phyloP scores from a whole-genome alignment of 2,797 vertebrate species.

The Psittacula echo region DNA sequence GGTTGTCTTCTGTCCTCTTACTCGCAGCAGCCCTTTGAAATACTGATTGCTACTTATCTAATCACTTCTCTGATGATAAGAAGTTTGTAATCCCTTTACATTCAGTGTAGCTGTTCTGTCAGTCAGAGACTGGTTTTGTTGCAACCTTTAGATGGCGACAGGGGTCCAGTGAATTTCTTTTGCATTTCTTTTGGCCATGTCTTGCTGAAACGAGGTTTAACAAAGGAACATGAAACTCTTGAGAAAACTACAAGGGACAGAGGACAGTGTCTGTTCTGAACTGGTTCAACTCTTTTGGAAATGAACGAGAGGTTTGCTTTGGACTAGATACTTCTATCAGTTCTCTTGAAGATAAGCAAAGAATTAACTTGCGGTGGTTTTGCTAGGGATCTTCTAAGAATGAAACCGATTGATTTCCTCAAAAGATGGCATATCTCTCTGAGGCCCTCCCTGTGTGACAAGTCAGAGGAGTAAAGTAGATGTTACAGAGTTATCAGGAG shows the following conservation, averaged over 20 bases:
- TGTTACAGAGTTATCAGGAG: constrained; percentile 37
- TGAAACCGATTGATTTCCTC: constrained; percentile 74
- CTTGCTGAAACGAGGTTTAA: background rate
- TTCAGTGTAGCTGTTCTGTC: background rate
- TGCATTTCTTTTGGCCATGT: background rate
- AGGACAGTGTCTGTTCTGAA: background rate
- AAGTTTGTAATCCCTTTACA: background rate
- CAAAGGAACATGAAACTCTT: background rate
- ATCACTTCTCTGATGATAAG: background rate
- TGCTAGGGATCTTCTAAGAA: constrained; percentile 76
- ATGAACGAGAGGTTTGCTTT: background rate
- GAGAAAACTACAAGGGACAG: background rate
- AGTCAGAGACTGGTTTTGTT: background rate
- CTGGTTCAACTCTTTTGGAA: background rate
- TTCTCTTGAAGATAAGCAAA: background rate
- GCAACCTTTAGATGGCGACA: background rate
- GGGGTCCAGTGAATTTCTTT: background rate
- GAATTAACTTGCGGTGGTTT: background rate
- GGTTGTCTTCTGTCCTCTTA: background rate
- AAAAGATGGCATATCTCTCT: constrained; percentile 71
- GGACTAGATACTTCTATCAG: background rate
- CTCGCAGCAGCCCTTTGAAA: background rate
- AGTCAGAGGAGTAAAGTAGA: background rate
- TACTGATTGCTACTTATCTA: background rate
- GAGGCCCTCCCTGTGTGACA: constrained; percentile 1